These are phyloP conservation scores for Onychostruthus taczanowskii DNA, from an alignment of 2,113 vertebrate species.

Conservation along the genomic window DNA sequence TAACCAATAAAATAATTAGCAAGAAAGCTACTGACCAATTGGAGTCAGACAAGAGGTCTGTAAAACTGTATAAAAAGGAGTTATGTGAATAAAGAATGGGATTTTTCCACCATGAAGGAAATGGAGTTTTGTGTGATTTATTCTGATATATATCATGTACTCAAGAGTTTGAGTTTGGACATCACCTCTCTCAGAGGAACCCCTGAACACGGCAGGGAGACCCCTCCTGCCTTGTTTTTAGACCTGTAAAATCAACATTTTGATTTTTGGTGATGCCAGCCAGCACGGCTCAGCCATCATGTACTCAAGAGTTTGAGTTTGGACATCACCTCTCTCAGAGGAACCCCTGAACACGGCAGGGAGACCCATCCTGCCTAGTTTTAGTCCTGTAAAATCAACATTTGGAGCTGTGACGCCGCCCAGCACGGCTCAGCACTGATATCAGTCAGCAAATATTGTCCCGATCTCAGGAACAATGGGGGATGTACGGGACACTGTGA, in stretches of 20 bases:
- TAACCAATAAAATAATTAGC: background rate
- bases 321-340: background rate
- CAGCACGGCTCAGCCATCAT: background rate
- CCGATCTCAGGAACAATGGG: background rate
- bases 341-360: background rate
- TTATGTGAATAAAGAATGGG: background rate
- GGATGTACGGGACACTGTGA: fast-evolving
- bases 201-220: background rate
- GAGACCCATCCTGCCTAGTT: background rate
- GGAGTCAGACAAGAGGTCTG: background rate
- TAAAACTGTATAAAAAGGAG: background rate
- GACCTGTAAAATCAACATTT: fast-evolving
- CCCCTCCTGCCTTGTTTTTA: background rate
- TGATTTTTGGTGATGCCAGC: background rate
- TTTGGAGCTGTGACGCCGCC: background rate
- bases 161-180: background rate
- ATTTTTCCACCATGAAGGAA: background rate
- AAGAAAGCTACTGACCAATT: background rate
- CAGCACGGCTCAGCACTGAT: background rate
- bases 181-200: background rate
- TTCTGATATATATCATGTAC: background rate
- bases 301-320: background rate
- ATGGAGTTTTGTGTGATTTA: background rate
- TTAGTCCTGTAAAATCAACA: fast-evolving
- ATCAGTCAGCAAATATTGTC: background rate